A percentile compares a stretch with the other conserved stretches of the same genome.
Evolutionary conservation across 2,888 invertebrate genomes (phyloP).

Genomic region (Drosophila heteroneura): DNA sequence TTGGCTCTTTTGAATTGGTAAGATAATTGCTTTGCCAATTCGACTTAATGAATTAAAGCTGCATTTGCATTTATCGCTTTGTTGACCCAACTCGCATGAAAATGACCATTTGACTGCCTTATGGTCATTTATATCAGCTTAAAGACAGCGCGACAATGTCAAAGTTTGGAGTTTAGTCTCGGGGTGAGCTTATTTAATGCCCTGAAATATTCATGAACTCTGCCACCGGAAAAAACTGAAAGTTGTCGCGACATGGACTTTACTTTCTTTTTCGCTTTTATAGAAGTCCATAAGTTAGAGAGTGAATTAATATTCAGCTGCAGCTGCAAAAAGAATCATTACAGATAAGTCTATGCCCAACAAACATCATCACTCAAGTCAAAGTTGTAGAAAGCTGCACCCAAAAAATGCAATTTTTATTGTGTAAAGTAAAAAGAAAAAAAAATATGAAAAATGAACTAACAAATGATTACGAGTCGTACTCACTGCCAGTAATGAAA

Average conservation of each 20-base stretch:
- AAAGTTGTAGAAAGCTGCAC: slow-evolving; percentile 54
- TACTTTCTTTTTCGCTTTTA: slow-evolving; percentile 61
- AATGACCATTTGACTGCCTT: slow-evolving; percentile 50
- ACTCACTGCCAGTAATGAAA: slow-evolving; percentile 31
- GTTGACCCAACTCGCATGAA: slow-evolving; percentile 55
- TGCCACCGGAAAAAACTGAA: slow-evolving; percentile 36
- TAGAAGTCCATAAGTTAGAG: slow-evolving; percentile 36
- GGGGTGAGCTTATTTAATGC: slow-evolving; percentile 61
- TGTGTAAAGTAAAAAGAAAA: slow-evolving; percentile 19
- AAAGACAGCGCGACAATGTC: slow-evolving; percentile 48
- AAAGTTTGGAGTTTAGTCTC: slow-evolving; percentile 56
- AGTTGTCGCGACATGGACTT: slow-evolving; percentile 38
- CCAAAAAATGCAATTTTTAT: slow-evolving; percentile 55
- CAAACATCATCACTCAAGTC: slow-evolving; percentile 48
- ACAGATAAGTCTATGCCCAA: slow-evolving; percentile 6
- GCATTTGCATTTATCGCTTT: slow-evolving; percentile 62
- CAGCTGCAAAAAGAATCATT: slow-evolving; percentile 56
- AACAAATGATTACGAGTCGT: slow-evolving; percentile 40
- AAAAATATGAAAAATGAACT: slow-evolving; percentile 50
- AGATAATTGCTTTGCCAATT: slow-evolving; percentile 72
- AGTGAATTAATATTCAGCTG: slow-evolving; percentile 13
- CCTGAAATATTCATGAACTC: slow-evolving; percentile 64
- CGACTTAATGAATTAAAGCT: slow-evolving; percentile 65
- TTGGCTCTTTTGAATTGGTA: slow-evolving; percentile 36
- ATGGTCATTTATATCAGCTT: slow-evolving; percentile 57